Conservation (phyloP, 2,113 vertebrate species). For the Xiphophorus couchianus region DNA sequence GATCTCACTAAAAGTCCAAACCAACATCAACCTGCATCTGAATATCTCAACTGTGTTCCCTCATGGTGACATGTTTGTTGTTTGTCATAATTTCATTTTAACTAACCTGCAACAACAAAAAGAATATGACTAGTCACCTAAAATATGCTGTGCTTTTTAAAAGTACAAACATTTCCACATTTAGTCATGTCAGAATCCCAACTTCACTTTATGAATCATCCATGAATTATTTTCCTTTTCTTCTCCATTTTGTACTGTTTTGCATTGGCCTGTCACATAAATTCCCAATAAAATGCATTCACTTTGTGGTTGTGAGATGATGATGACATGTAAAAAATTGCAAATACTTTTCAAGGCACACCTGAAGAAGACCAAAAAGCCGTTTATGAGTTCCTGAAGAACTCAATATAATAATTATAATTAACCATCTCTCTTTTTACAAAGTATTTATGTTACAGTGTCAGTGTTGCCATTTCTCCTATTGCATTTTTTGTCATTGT, state of each 20-base stretch:
- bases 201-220: too few species aligned
- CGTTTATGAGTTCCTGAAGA: background rate
- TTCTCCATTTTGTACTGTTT: background rate
- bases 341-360: background rate
- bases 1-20: slow-evolving; percentile 13
- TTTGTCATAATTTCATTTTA: background rate
- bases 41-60: slow-evolving; percentile 27
- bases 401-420: background rate
- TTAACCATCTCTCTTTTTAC: background rate
- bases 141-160: background rate
- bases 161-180: background rate
- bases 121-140: background rate
- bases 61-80: slow-evolving; percentile 28
- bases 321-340: too few species aligned
- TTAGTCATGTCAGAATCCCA: too few species aligned
- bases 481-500: background rate
- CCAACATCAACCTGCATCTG: slow-evolving; percentile 23
- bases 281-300: background rate
- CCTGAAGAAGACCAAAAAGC: background rate
- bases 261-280: background rate
- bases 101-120: background rate
- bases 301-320: background rate
- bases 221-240: background rate
- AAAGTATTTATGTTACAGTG: background rate
- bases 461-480: slow-evolving; percentile 14